Base-by-base conservation (phyloP, 2,888 invertebrate genomes). In the Drosophila recens region DNA sequence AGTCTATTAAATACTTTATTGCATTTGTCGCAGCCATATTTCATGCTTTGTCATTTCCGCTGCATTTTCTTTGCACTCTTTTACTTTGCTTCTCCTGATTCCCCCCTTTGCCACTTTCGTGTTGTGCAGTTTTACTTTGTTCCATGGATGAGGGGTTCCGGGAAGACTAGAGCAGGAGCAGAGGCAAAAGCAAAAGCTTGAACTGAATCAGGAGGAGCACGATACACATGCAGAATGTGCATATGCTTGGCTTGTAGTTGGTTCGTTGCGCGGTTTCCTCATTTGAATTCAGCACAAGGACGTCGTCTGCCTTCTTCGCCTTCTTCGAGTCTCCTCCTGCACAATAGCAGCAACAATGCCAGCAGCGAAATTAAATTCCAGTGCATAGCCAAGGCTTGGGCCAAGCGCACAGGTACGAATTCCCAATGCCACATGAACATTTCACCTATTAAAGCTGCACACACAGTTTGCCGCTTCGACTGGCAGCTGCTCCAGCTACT, bases 301-400 rank as follows among this genome's bases (percentile, higher is more conserved):
- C 79, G 63, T 62, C 78, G 67, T 66, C 51, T 64, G 65, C 65
- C 23, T 23, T 23, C 56, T 34, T 56, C 34, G 61, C 46, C 42
- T n/a, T 34, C 13, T 17, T 36, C 23, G 20, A 30, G 30, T 13
- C 33, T 56, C 43, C 70, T 46, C 33, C 49, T 58, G 27, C 62
- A 77, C 84, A 81, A 79, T 75, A 72, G 82, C 72, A 74, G 68
- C 62, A 85, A 87, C 88, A 80, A 79, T 86, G 75, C 81, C 86
- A 72, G 79, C 75, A 87, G 84, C 84, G 72, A 90, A 90, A 89
- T 90, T 90, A 87, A 89, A 90, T 90, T 90, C 88, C 75, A 80
- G 80, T 88, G 80, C 90, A 86, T 87, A 87, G 82, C 87, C 87
- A 72, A 79, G 67, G 58, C 74, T 68, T 63, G 67, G 74, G 68